These are phyloP conservation scores for Benitochromis conjunctus DNA, from an alignment of 2,113 vertebrate species.

Conservation along the genomic window DNA sequence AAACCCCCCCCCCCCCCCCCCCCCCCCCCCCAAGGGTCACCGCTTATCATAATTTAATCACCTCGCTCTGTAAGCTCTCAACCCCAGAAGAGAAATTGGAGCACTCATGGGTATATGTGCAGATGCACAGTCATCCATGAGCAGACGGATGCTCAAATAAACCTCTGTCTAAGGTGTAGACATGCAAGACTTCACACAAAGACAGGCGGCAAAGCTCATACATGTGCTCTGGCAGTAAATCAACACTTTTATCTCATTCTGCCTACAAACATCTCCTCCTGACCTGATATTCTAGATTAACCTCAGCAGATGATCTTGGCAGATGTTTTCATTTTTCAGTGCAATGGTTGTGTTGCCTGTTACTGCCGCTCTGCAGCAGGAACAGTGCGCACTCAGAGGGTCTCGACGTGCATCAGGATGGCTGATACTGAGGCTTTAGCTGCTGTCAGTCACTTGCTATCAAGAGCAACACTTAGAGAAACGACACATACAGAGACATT, in stretches of 20 bases:
- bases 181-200: not conserved
- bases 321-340: conserved; percentile 1
- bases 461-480: not conserved
- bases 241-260: not conserved
- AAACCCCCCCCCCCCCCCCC: too few species aligned
- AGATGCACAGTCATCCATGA: conserved; percentile 1
- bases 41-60: not conserved
- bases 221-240: conserved; percentile 19
- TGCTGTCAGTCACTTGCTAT: conserved; percentile 13
- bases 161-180: not conserved
- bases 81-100: not conserved
- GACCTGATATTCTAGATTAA: not conserved
- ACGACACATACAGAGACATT: not conserved
- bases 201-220: not conserved
- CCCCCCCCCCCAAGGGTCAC: too few species aligned
- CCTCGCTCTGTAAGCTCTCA: not conserved
- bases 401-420: conserved; percentile 27
- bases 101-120: not conserved
- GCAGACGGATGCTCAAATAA: not conserved
- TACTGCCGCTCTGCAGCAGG: not conserved
- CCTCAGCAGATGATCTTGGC: not conserved
- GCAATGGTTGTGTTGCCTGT: conserved; percentile 3
- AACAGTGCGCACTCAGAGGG: not conserved
- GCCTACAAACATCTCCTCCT: not conserved
- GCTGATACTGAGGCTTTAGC: not conserved